phyloP scores from a whole-genome alignment of 2,888 invertebrate genomes.

The Leucoma salicis region DNA sequence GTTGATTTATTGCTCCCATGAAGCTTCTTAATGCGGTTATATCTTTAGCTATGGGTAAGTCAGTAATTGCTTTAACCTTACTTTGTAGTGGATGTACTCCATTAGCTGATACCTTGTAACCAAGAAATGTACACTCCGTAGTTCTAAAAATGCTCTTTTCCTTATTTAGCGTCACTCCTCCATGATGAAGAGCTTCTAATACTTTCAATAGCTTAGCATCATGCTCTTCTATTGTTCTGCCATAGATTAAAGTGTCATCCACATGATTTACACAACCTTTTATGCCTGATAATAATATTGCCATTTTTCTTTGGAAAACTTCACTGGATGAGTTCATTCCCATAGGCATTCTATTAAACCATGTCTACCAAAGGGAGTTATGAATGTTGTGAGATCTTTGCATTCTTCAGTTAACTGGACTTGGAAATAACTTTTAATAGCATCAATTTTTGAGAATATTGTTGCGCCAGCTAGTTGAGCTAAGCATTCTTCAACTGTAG shows the following conservation, averaged over 20 bases:
- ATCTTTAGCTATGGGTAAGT: constrained; percentile 1
- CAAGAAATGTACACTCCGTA: not conserved
- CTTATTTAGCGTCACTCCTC: not conserved
- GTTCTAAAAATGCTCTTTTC: not conserved
- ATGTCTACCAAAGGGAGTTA: constrained; percentile 3
- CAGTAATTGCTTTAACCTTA: not conserved
- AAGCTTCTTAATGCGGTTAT: constrained; percentile 6
- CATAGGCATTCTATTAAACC: constrained; percentile 6
- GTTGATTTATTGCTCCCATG: constrained; percentile 5
- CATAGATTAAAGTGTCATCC: constrained; percentile 5
- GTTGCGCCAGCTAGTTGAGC: constrained; percentile 3
- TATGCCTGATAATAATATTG: constrained; percentile 2
- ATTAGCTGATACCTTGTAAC: not conserved
- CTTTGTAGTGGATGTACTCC: not conserved
- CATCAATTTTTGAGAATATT: not conserved
- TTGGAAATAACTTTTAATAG: not conserved
- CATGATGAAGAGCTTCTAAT: not conserved
- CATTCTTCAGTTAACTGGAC: constrained; percentile 1
- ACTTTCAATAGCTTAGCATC: not conserved
- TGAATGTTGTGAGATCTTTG: constrained; percentile 6
- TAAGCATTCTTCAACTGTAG: constrained; percentile 7
- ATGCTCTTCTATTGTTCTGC: constrained; percentile 3
- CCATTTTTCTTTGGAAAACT: constrained; percentile 5
- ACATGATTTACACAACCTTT: constrained; percentile 3
- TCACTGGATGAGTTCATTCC: constrained; percentile 6